These are phyloP conservation scores for Origma solitaria DNA, from an alignment of 2,113 vertebrate species.

Conservation along the genomic window DNA sequence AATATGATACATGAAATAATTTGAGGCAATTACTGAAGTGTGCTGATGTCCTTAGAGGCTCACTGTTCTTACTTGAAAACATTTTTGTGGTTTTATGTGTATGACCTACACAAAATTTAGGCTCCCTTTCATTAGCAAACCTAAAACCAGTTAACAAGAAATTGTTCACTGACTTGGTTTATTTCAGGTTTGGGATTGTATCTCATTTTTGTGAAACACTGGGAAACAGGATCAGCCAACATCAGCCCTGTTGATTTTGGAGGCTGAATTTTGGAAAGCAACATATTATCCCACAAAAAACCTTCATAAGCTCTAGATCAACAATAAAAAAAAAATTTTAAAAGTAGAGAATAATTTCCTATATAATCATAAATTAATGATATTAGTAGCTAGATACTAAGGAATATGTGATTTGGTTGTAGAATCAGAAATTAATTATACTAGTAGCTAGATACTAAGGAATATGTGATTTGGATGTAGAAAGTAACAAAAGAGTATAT, in stretches of 20 bases:
- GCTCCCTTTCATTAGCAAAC: neutral
- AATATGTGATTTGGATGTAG: neutral
- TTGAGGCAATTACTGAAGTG: neutral
- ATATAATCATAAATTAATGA: neutral
- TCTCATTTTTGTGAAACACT: constrained; percentile 52
- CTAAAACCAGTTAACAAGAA: neutral
- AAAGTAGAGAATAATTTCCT: too few species aligned
- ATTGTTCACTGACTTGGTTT: constrained; percentile 66
- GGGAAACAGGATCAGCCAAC: constrained; percentile 60
- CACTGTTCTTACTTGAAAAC: neutral
- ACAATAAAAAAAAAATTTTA: neutral
- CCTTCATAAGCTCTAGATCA: constrained; percentile 67
- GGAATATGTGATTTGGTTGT: too few species aligned
- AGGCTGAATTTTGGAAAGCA: constrained; percentile 54
- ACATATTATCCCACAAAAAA: constrained; percentile 65
- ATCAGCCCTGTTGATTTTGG: constrained; percentile 58
- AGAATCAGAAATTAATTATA: too few species aligned
- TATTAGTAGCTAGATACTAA: too few species aligned
- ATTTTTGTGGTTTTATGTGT: neutral
- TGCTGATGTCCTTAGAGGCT: neutral
- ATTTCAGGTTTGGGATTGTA: constrained; percentile 57
- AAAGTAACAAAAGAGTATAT: neutral
- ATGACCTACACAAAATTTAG: neutral
- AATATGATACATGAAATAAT: neutral
- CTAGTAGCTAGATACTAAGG: neutral